Base-by-base conservation (phyloP, 2,113 vertebrate species). In the Periophthalmodon schlosseri region DNA sequence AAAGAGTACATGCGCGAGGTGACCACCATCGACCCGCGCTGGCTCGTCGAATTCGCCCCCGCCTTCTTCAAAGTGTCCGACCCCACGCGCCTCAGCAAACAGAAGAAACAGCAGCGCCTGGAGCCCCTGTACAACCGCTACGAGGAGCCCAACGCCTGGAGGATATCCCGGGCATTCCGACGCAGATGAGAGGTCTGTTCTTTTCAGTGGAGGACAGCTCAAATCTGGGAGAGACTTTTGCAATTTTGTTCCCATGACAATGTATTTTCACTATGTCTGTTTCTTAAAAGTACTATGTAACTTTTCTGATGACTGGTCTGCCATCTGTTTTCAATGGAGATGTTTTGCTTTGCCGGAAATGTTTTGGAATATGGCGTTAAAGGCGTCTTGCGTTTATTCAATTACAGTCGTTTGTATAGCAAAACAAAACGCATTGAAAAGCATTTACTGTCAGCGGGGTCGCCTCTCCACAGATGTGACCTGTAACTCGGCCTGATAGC, bases 1-100 rank as follows among this genome's bases (percentile, higher is more conserved):
- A 99, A 99, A 86, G 98, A 99, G 13, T 99, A 99, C 81, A 99
- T 99, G 98, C 92, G 98, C 0, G 98, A 99, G 76, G 98, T 99
- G 87, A 99, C 98, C 0, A 99, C 98, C 68, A 99, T 99, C 0
- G 97, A 99, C 74, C 97, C 97, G 0, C 95, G 97, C 75, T 99
- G 98, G 98, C 95, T 99, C 75, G 98, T 99, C 72, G 97, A 99
- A 77, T 99, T 99, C 46, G 92, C 98, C 0, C 97, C 97, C 0
- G 97, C 98, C 68, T 99, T 99, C 93, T 99, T 99, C 92, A 99
- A 99, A 87, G 98, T 99, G 74, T 98, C 97, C 0, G 98, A 99
- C 63, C 98, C 97, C 0, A 99, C 97, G 2, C 96, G 98, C 60
- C 95, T 99, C 84, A 99, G 98, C 96, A 99, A 99, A 83, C 98